Evolutionary conservation across 2,888 invertebrate species (phyloP).

Genomic region (Patella depressa): DNA sequence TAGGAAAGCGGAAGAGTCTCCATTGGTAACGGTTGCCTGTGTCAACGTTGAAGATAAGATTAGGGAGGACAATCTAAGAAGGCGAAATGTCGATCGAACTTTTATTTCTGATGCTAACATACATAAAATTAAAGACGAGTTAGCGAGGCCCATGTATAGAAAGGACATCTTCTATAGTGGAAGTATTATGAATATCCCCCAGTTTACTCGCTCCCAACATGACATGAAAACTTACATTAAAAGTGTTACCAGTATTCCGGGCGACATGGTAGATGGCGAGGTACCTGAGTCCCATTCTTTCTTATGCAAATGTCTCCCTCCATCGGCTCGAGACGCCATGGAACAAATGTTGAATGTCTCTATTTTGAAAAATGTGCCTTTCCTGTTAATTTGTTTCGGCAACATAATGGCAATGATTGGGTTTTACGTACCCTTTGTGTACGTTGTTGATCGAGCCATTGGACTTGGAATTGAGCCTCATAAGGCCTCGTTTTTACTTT

Average conservation of each 20-base stretch:
- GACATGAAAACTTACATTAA: conserved; percentile 90
- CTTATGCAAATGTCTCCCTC: conserved; percentile 63
- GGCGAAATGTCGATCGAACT: conserved; percentile 25
- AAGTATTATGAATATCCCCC: conserved; percentile 87
- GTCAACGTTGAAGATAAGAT: conserved; percentile 23
- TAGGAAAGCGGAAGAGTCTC: conserved; percentile 6
- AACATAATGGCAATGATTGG: conserved; percentile 75
- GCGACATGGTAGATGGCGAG: conserved; percentile 45
- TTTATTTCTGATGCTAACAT: conserved; percentile 37
- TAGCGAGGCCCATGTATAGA: conserved; percentile 84
- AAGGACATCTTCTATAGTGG: conserved; percentile 98
- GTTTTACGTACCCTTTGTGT: conserved; percentile 68
- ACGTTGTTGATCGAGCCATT: conserved; percentile 58
- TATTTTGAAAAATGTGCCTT: conserved; percentile 88
- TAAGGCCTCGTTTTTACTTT: conserved; percentile 70
- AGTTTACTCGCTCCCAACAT: conserved; percentile 86
- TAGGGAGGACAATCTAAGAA: neutral
- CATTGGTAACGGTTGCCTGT: conserved; percentile 9
- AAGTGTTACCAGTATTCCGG: conserved; percentile 88
- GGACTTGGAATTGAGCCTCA: conserved; percentile 71
- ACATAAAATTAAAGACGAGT: conserved; percentile 49
- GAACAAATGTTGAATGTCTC: conserved; percentile 92
- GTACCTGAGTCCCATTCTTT: conserved; percentile 11
- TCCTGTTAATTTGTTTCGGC: conserved; percentile 91
- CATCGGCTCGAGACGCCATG: conserved; percentile 73